phyloP scores from a whole-genome alignment of 2,888 invertebrate genomes.

The Cryptophagus acutangulus region DNA sequence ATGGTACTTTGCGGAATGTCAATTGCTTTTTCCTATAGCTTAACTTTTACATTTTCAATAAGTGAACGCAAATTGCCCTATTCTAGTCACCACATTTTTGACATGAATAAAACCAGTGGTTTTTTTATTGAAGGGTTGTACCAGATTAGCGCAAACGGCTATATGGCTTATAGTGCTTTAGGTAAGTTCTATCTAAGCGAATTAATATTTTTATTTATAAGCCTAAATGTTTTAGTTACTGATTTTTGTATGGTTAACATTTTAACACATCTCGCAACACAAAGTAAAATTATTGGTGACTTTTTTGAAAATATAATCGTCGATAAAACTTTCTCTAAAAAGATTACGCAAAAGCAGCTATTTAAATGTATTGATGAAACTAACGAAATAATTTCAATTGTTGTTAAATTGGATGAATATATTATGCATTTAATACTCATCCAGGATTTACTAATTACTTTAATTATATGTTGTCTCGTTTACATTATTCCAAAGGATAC shows the following conservation, averaged over 20 bases:
- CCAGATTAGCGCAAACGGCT: neutral
- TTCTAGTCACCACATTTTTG: neutral
- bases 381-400: neutral
- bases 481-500: neutral
- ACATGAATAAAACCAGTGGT: neutral
- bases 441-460: neutral
- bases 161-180: neutral
- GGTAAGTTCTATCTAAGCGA: neutral
- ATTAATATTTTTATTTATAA: neutral
- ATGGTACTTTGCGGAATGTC: neutral
- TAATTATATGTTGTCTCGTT: neutral
- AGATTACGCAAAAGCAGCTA: neutral
- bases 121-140: neutral
- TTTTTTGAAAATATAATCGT: neutral
- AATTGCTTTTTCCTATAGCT: neutral
- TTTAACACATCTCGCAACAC: neutral
- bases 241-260: neutral
- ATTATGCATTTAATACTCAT: neutral
- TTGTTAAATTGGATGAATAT: neutral
- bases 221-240: neutral
- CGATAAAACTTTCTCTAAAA: neutral
- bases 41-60: neutral
- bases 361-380: neutral
- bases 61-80: neutral
- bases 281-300: neutral